Evolutionary conservation across 2,888 invertebrate genomes (phyloP).

Genomic region (Lordiphosa andalusiaca): DNA sequence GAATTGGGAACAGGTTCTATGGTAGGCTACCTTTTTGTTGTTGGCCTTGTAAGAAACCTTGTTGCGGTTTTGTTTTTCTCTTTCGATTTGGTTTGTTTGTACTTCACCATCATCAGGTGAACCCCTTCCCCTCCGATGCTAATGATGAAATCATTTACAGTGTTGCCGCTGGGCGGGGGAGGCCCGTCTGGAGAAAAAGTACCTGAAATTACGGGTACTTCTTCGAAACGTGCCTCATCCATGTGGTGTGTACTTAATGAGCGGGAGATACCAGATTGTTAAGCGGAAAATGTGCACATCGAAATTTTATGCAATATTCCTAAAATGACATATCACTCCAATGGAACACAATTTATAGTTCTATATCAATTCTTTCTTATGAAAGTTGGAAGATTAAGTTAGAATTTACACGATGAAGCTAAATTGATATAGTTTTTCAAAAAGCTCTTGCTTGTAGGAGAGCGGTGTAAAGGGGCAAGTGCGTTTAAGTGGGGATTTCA

Average conservation of each 20-base stretch:
- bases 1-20: conserved; percentile 61
- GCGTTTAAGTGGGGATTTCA: no score
- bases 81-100: background rate
- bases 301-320: no score
- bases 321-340: no score
- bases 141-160: conserved; percentile 30
- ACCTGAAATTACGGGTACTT: conserved; percentile 13
- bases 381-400: no score
- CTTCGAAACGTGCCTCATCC: background rate
- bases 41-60: conserved; percentile 61
- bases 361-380: no score
- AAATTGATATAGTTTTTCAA: no score
- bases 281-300: no score
- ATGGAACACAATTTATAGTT: no score
- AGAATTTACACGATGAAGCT: no score
- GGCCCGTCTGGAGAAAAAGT: conserved; percentile 26
- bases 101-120: conserved; percentile 7
- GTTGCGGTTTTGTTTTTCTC: conserved; percentile 23
- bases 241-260: conserved; percentile 1
- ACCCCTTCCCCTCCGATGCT: conserved; percentile 11
- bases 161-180: conserved; percentile 12
- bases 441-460: no score
- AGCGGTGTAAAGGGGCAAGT: no score
- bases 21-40: conserved; percentile 7
- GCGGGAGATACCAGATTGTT: conserved; percentile 5